Evolutionary conservation across 2,797 vertebrate genomes (phyloP), one percentile per base, ranked within the genome.

Genomic region (Loriculus beryllinus): DNA sequence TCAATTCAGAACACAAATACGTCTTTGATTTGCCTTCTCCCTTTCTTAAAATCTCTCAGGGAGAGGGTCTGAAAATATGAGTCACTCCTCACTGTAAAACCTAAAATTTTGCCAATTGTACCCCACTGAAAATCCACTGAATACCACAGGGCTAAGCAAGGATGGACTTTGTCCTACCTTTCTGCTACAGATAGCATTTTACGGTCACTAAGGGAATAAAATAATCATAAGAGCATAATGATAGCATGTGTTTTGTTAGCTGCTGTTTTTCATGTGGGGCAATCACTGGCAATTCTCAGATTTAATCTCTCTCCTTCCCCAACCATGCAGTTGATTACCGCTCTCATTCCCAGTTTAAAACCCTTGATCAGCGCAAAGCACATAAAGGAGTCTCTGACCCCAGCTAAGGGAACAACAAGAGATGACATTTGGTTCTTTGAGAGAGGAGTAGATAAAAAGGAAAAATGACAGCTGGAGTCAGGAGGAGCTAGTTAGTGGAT

Each of bases 401-500:
- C 76, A 88, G 85, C 92, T 84, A 95, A 92, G 77, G 91, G 82
- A 96, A 96, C 93, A 88, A 91, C 67, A 94, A 96, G 92, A 92
- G 92, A 90, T 93, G 92, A 79, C 95, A 96, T 97, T 96, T 94
- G 95, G 88, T 72, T 92, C 93, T 94, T 94, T 92, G 87, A 92
- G 87, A 91, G 64, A 92, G 67, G 57, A 95, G 88, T 63, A 93
- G 95, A 95, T 96, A 94, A 95, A 97, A 96, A 96, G 82, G 48
- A 75, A 91, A 95, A 94, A 89, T 86, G 95, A 96, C 95, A 97
- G 96, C 95, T 96, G 91, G 96, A 97, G 95, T 95, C 95, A 94
- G 91, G 89, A 96, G 82, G 85, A 96, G 92, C 96, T 96, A 95
- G 96, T 97, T 97, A 96, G 96, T 49, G 95, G 85, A 96, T 95